Conservation (phyloP, 1,140 invertebrate species). For the Acromyrmex echinatior region DNA sequence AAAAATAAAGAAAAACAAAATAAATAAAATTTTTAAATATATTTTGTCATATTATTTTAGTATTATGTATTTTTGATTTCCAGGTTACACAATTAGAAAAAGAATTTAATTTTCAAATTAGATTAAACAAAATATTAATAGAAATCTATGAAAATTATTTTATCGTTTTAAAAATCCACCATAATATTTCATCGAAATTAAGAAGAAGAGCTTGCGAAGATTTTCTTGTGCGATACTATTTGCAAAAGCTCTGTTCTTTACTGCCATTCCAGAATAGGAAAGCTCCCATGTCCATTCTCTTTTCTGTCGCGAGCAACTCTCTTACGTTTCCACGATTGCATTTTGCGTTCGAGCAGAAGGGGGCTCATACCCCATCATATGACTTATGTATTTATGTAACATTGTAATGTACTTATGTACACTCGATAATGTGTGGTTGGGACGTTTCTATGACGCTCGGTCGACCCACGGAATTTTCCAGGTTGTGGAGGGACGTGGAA, state of each 20-base stretch:
- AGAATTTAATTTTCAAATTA: neutral
- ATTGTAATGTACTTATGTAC: constrained; percentile 89
- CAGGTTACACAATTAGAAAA: neutral
- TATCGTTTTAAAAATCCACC: neutral
- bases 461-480: constrained; percentile 89
- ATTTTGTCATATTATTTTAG: neutral
- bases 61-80: neutral
- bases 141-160: neutral
- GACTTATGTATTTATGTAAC: constrained; percentile 88
- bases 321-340: constrained; percentile 74
- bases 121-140: neutral
- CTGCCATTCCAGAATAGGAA: constrained; percentile 41
- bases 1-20: neutral
- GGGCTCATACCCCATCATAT: constrained; percentile 64
- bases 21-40: neutral
- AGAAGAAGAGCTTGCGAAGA: neutral
- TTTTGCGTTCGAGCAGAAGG: constrained; percentile 67
- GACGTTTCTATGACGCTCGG: constrained; percentile 94
- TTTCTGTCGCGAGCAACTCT: constrained; percentile 67
- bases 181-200: constrained; percentile 24
- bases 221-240: neutral
- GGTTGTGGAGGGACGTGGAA: constrained; percentile 85
- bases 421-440: constrained; percentile 95
- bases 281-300: neutral
- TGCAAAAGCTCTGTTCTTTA: constrained; percentile 19